Base-by-base conservation (phyloP, 2,797 vertebrate genomes). In the Tolypeutes matacus region DNA sequence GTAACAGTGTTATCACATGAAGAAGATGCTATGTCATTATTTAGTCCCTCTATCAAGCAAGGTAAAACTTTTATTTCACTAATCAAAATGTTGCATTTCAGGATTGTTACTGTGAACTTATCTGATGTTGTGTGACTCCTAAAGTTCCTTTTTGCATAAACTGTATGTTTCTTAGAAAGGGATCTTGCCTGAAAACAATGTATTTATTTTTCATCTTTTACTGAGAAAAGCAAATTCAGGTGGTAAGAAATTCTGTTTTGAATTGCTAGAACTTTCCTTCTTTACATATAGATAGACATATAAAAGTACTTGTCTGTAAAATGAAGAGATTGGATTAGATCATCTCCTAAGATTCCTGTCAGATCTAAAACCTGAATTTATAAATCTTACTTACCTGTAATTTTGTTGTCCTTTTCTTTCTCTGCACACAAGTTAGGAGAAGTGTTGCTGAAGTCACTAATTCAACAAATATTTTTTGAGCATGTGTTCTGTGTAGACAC, bases 1-100 rank as follows among this genome's bases (percentile, higher is more conserved):
- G 97, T 98, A 94, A 97, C 97, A 97, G 98, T 98, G 64, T 96
- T 98, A 7, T 98, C 99, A 88, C 98, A 98, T 85, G 99, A 99
- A 80, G 99, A 99, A 98, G 98, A 98, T 96, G 98, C 98, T 29
- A 98, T 98, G 98, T 99, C 98, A 78, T 97, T 99, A 25, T 99
- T 99, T 91, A 99, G 97, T 96, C 98, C 98, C 82, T 98, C 98
- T 96, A 91, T 98, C 97, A 99, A 99, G 90, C 98, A 98, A 98
- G 98, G 98, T 99, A 98, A 98, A 86, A 51, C 51, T 81, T 31
- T 7, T 89, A n/a, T 42, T 90, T 96, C 46, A 56, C 72, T 75
- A 77, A 67, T 97, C 8, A 0, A 89, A 56, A 94, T 91, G 90
- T n/a, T 93, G 83, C 8, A 86, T 39, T 96, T 27, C n/a, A 91